Conservation (phyloP, 2,888 invertebrate genomes). For the Leucoma salicis region DNA sequence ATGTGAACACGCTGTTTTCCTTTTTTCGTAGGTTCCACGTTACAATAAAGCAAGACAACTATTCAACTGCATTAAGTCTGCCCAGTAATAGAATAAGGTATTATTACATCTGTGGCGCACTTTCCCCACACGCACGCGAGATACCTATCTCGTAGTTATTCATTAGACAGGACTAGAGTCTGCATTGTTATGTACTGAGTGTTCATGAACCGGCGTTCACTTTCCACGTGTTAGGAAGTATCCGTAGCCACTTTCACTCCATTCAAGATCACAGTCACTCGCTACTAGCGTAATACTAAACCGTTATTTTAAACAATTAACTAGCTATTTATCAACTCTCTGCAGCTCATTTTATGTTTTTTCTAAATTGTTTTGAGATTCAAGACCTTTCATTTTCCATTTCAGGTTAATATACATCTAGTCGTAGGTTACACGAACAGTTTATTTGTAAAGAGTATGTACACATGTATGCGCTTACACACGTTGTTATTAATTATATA, state of each 20-base stretch:
- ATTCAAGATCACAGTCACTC: constrained; percentile 68
- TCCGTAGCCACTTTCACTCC: constrained; percentile 73
- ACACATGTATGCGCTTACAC: neutral
- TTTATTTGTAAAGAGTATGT: constrained; percentile 23
- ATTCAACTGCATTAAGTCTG: neutral
- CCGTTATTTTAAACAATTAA: constrained; percentile 46
- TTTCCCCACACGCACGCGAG: constrained; percentile 43
- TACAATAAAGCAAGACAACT: no score
- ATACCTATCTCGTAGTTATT: constrained; percentile 46
- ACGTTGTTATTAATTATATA: constrained; percentile 19
- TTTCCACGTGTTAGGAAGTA: constrained; percentile 76
- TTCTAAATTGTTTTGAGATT: neutral
- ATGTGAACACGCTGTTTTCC: no score
- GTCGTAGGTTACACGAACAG: constrained; percentile 10
- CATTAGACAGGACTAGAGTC: constrained; percentile 32
- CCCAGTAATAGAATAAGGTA: neutral
- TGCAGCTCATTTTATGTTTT: constrained; percentile 28
- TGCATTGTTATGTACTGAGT: constrained; percentile 36
- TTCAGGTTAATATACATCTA: constrained; percentile 9
- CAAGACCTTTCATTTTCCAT: constrained; percentile 14
- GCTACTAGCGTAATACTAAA: constrained; percentile 52
- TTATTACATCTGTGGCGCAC: neutral
- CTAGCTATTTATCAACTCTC: constrained; percentile 44
- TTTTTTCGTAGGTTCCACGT: no score
- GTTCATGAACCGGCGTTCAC: constrained; percentile 57